Evolutionary conservation across 2,888 invertebrate species (phyloP), one percentile per base, ranked within the genome.

Genomic region (Tenthredo notha): DNA sequence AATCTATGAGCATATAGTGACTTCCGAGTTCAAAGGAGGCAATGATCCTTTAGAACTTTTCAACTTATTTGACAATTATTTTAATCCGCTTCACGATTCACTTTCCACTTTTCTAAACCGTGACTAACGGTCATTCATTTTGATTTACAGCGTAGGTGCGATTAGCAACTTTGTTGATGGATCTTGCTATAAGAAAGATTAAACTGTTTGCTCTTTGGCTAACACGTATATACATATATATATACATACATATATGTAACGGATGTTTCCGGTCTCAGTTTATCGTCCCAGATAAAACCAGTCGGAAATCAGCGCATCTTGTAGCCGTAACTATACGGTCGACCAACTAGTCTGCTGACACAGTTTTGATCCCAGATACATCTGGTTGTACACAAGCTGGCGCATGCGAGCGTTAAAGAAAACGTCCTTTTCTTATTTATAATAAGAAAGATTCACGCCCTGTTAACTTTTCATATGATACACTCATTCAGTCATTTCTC

Each of bases 241-340:
- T 67, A 29, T 12, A 18, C 37, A 37, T 70, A 37, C 21, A 15
- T 77, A 33, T 9, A 25, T 47, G 54, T 18, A 83, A 83, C 83
- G 83, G 83, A 83, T 83, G 67, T 83, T 83, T 83, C 83, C 83
- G 83, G 83, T 83, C 83, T 70, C 47, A 18, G 67, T 83, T 83
- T 65, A 83, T 83, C 67, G 83, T 83, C 83, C 83, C 83, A 83
- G 83, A 67, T 83, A 83, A 83, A 83, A 83, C 83, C 83, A 83
- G 83, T 83, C 83, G 83, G 83, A 83, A 83, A 83, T 58, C 67
- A 67, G 83, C 83, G 58, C 80, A 37, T 80, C 58, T 80, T 37
- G 7, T 29, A 77, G 25, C 37, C 40, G 74, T 25, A 18, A n/a
- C 37, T 21, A 25, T 61, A 18, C 50, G 7, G 21, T 4, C 61